A percentile compares a stretch with the other conserved stretches of the same genome.
These are phyloP conservation scores for Poliocrania exsul DNA, from an alignment of 2,797 vertebrate species.

Conservation along the genomic window DNA sequence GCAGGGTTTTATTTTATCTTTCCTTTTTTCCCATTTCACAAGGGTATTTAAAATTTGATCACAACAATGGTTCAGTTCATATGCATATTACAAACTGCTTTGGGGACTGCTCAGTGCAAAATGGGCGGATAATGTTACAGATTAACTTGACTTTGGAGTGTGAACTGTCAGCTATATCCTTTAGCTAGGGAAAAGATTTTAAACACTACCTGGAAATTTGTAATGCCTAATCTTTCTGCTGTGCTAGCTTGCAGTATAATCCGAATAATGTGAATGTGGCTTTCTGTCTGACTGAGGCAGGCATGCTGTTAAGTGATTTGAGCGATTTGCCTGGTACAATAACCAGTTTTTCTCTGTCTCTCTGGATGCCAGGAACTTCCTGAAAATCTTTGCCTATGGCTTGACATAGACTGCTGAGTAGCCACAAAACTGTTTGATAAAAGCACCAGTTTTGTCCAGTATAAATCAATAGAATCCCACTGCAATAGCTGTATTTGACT, in stretches of 20 bases:
- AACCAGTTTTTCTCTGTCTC: conserved; percentile 62
- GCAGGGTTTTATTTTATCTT: conserved; percentile 73
- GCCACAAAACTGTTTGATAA: conserved; percentile 64
- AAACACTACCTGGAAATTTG: conserved; percentile 72
- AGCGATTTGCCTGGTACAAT: conserved; percentile 69
- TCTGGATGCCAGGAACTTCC: conserved; percentile 65
- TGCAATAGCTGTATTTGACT: conserved; percentile 55
- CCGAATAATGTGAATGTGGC: conserved; percentile 62
- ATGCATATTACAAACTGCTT: conserved; percentile 76
- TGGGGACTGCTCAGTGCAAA: conserved; percentile 69
- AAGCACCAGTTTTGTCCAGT: conserved; percentile 62
- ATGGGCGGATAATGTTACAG: conserved; percentile 72
- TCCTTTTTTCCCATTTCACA: conserved; percentile 63
- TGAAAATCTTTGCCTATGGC: conserved; percentile 64
- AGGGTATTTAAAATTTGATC: conserved; percentile 78
- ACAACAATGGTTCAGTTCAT: conserved; percentile 77
- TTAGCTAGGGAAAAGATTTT: conserved; percentile 74
- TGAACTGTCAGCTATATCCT: conserved; percentile 69
- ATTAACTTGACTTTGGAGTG: conserved; percentile 76
- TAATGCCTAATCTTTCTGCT: conserved; percentile 72
- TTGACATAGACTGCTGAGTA: conserved; percentile 65
- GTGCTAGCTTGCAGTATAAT: conserved; percentile 67
- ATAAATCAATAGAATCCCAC: conserved; percentile 63
- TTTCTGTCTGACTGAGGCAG: conserved; percentile 70
- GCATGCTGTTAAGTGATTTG: conserved; percentile 72